These are phyloP conservation scores for Galerucella nymphaeae DNA, from an alignment of 2,888 invertebrate genomes.

Conservation along the genomic window DNA sequence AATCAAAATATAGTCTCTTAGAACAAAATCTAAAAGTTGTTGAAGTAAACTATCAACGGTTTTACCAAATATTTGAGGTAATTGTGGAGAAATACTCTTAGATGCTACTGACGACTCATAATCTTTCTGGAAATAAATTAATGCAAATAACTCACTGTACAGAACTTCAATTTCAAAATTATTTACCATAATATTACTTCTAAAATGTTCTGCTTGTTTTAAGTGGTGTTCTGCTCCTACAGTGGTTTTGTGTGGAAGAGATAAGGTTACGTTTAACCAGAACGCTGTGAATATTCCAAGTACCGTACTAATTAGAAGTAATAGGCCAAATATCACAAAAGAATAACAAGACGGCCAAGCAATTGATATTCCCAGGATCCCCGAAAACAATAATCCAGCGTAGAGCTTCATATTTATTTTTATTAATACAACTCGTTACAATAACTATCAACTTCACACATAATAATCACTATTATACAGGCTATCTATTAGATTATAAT, in stretches of 20 bases:
- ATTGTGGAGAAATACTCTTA: slow-evolving; percentile 63
- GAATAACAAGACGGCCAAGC: slow-evolving; percentile 54
- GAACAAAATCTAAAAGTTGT: slow-evolving; percentile 81
- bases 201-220: slow-evolving; percentile 71
- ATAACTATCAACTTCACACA: neutral
- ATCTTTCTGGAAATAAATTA: slow-evolving; percentile 53
- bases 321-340: slow-evolving; percentile 50
- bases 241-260: slow-evolving; percentile 74
- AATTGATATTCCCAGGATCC: slow-evolving; percentile 43
- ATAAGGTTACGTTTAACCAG: slow-evolving; percentile 74
- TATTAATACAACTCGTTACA: neutral
- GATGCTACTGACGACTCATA: slow-evolving; percentile 52
- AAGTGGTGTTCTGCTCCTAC: slow-evolving; percentile 71
- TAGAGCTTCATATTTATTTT: slow-evolving; percentile 45
- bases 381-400: slow-evolving; percentile 33
- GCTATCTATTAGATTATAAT: neutral
- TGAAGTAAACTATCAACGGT: slow-evolving; percentile 87
- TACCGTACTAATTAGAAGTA: slow-evolving; percentile 53
- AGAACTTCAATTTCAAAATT: slow-evolving; percentile 7
- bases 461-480: neutral
- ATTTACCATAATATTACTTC: slow-evolving; percentile 72
- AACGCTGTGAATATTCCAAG: slow-evolving; percentile 66
- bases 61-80: slow-evolving; percentile 84
- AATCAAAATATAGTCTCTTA: slow-evolving; percentile 81
- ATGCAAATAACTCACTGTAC: too few species aligned